phyloP scores from a whole-genome alignment of 92 coral and sea anemone genomes.

The Bergia sp. region DNA sequence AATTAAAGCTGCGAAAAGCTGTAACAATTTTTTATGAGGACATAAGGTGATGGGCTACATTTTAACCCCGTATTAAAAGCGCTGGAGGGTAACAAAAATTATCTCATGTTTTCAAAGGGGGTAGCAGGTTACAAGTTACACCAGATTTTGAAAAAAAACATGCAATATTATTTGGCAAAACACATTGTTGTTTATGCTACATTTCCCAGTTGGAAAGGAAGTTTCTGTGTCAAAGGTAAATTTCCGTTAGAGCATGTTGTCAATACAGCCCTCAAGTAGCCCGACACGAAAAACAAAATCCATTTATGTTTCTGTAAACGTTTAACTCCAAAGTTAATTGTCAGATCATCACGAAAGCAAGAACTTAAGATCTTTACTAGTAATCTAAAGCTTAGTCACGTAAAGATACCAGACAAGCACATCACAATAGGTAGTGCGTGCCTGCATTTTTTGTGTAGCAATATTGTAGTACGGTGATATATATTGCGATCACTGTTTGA shows the following conservation, averaged over 20 bases:
- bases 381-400: conserved; percentile 17
- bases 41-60: background rate
- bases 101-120: background rate
- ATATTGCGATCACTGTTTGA: background rate
- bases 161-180: conserved; percentile 20
- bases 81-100: conserved; percentile 15
- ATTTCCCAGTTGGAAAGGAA: conserved; percentile 45
- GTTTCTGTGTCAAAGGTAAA: background rate
- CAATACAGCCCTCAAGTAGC: conserved; percentile 22
- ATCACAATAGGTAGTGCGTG: background rate
- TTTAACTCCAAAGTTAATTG: background rate
- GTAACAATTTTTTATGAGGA: background rate
- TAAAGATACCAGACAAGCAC: background rate
- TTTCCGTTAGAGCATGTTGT: conserved; percentile 26
- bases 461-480: background rate
- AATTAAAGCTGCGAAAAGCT: background rate
- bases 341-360: background rate
- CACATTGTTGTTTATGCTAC: background rate
- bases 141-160: conserved; percentile 15
- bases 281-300: conserved; percentile 9
- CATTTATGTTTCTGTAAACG: conserved; percentile 1
- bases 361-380: background rate
- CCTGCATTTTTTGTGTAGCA: background rate
- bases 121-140: background rate
- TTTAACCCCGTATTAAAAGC: background rate